Evolutionary conservation across 2,888 invertebrate species (phyloP), one percentile per base, ranked within the genome.

Genomic region (Ornithoptera alexandrae): DNA sequence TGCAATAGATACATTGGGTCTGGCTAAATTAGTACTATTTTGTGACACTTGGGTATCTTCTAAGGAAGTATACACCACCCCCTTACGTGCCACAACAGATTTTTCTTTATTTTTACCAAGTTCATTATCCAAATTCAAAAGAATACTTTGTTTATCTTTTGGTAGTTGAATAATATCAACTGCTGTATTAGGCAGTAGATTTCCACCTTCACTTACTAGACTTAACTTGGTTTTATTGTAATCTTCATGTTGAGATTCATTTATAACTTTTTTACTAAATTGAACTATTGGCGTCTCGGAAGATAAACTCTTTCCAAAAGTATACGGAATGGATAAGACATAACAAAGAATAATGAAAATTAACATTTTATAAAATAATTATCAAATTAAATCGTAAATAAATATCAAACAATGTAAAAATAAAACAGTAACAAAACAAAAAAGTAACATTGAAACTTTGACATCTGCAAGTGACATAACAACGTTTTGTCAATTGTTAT

Each of bases 141-240:
- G 76, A 67, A 74, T 74, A 8, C 78, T 76, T 57, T 78, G 75
- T 70, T 82, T 84, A 70, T 80, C 80, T 67, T 83, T 84, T 8
- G 82, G 74, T 70, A 84, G 77, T 57, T 80, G 77, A 58, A 81
- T 72, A 65, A 66, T 66, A 58, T 66, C 66, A 50, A 59, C 18
- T 58, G 79, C 74, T 60, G 76, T 72, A 65, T 81, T 82, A 56
- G 83, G 72, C 69, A 81, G 71, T 69, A 85, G 67, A 17, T 79
- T 74, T 63, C 87, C 90, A 72, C 87, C 89, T 81, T 89, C 90
- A 73, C 82, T 85, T 18, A 77, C 67, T 58, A 87, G 72, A 61
- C 78, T 75, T 53, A 81, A 72, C 67, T 81, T 82, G 7, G 77
- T 77, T 75, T 76, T 78, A 71, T 78, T 80, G 63, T 72, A 62